Conservation (phyloP, 2,888 invertebrate species). For the Melolontha melolontha region DNA sequence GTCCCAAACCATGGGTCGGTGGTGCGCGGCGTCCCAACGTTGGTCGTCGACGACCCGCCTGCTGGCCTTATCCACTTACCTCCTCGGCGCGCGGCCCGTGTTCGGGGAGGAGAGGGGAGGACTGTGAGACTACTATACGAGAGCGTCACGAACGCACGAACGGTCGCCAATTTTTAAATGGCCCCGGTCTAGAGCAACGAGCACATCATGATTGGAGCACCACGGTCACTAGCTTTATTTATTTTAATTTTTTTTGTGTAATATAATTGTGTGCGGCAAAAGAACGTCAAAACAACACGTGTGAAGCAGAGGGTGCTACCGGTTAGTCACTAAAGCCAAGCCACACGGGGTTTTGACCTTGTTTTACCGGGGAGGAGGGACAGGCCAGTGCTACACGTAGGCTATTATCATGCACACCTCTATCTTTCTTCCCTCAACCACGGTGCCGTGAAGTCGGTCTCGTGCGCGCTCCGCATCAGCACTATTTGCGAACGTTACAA, state of each 20-base stretch:
- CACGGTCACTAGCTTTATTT: conserved; percentile 56
- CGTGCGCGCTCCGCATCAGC: conserved; percentile 99
- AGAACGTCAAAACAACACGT: conserved; percentile 68
- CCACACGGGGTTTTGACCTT: conserved; percentile 67
- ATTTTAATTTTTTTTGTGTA: conserved; percentile 32
- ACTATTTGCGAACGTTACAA: conserved; percentile 99
- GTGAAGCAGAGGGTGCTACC: conserved; percentile 66
- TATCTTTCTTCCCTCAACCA: conserved; percentile 99
- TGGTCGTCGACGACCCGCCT: conserved; percentile 50
- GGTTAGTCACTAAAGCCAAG: conserved; percentile 67
- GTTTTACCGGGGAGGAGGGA: conserved; percentile 67
- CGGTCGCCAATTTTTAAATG: conserved; percentile 67
- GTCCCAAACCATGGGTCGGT: conserved; percentile 64
- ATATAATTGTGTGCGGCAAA: conserved; percentile 62
- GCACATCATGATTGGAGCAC: conserved; percentile 63
- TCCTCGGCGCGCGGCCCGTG: conserved; percentile 65
- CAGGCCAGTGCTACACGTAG: conserved; percentile 74
- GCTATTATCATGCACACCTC: conserved; percentile 96
- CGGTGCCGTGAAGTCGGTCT: conserved; percentile 99
- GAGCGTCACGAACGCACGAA: conserved; percentile 37
- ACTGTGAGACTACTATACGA: conserved; percentile 51
- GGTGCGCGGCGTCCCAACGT: conserved; percentile 47
- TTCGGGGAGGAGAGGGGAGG: conserved; percentile 70
- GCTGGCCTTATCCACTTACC: conserved; percentile 67
- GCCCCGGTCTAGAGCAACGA: conserved; percentile 73